Percentiles rank a stretch among this genome's conserved stretches.
phyloP scores from a whole-genome alignment of 2,888 invertebrate species.

The Bruchidius siliquastri region DNA sequence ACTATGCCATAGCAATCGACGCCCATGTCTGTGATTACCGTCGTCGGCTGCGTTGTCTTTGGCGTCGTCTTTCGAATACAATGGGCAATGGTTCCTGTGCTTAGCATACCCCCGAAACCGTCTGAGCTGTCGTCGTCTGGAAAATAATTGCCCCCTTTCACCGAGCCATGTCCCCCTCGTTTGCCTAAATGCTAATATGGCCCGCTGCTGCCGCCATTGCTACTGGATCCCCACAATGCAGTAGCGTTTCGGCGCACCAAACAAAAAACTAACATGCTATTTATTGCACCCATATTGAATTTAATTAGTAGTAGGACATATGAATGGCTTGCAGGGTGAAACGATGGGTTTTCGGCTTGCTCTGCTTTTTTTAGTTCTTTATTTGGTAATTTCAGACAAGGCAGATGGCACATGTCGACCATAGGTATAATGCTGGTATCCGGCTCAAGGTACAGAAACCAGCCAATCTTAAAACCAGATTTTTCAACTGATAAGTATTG shows the following conservation, averaged over 20 bases:
- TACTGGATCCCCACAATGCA: background rate
- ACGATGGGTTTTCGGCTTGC: conserved; percentile 4
- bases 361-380: conserved; percentile 7
- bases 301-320: conserved; percentile 21
- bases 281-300: conserved; percentile 27
- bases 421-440: background rate
- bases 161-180: conserved; percentile 18
- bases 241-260: conserved; percentile 10
- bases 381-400: background rate
- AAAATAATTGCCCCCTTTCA: conserved; percentile 41
- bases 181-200: conserved; percentile 43
- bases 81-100: conserved; percentile 43
- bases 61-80: conserved; percentile 40
- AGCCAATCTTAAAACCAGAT: background rate
- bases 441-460: background rate
- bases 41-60: background rate
- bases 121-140: conserved; percentile 31
- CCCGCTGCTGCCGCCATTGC: conserved; percentile 8
- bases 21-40: background rate
- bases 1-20: background rate
- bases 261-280: conserved; percentile 27
- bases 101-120: conserved; percentile 44
- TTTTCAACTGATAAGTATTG: background rate
- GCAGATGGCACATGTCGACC: background rate
- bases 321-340: background rate